phyloP scores from a whole-genome alignment of 2,888 invertebrate genomes.

The Elysia crispata region DNA sequence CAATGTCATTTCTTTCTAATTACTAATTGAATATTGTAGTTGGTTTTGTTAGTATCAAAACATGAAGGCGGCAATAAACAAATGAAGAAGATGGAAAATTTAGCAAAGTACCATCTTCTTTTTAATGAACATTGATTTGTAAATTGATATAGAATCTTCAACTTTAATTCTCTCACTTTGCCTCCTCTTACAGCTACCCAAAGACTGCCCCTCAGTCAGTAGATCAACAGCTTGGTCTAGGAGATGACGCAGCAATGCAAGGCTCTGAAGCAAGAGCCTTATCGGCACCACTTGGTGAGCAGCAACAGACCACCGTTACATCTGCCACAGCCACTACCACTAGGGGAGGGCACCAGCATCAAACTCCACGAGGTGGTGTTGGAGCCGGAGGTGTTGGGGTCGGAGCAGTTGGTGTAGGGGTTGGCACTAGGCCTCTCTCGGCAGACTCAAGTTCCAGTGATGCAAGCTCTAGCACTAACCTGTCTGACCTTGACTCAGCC shows the following conservation, averaged over 20 bases:
- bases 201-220: conserved; percentile 69
- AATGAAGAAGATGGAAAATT: no score
- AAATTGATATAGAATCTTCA: no score
- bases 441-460: conserved; percentile 68
- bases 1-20: no score
- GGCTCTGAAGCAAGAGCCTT: conserved; percentile 68
- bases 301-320: no score
- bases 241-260: conserved; percentile 53
- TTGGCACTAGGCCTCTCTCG: conserved; percentile 52
- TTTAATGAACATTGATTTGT: no score
- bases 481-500: conserved; percentile 70
- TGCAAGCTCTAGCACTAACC: conserved; percentile 60
- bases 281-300: conserved; percentile 47
- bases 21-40: no score
- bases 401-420: not conserved
- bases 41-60: no score
- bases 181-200: conserved; percentile 61
- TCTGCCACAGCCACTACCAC: no score
- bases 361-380: no score
- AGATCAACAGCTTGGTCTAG: conserved; percentile 61
- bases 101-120: no score
- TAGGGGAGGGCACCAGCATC: no score
- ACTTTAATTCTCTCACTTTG: not conserved
- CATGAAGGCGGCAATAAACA: no score
- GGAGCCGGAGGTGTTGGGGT: not conserved